Conservation (phyloP, 2,797 vertebrate species). For the Tenualosa thibaudeaui region DNA sequence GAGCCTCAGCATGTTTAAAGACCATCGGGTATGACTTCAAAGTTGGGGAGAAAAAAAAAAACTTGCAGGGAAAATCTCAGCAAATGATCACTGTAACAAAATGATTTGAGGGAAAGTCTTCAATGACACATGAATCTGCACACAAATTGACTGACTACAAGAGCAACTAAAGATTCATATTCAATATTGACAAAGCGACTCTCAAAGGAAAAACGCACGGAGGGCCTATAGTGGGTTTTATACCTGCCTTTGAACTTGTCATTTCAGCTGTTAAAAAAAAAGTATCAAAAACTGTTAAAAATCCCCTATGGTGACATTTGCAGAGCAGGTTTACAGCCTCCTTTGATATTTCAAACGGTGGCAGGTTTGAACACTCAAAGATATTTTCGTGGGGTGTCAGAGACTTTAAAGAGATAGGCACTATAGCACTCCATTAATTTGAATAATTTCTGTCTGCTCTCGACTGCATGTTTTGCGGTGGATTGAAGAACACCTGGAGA, state of each 20-base stretch:
- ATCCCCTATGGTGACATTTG: constrained; percentile 72
- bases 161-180: constrained; percentile 56
- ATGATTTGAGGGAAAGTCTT: neutral
- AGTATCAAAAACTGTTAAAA: constrained; percentile 66
- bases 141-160: constrained; percentile 38
- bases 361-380: constrained; percentile 64
- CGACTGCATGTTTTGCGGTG: constrained; percentile 41
- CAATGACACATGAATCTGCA: neutral
- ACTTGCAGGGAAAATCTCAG: neutral
- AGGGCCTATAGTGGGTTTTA: constrained; percentile 55
- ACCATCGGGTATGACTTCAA: neutral
- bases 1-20: neutral
- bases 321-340: constrained; percentile 64
- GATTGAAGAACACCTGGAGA: constrained; percentile 9
- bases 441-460: constrained; percentile 52
- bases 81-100: neutral
- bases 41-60: neutral
- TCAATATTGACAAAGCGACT: constrained; percentile 66
- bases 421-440: constrained; percentile 61
- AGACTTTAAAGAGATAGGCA: constrained; percentile 60
- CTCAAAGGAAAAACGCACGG: constrained; percentile 56
- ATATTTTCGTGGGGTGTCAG: constrained; percentile 69
- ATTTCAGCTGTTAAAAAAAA: constrained; percentile 64
- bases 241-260: constrained; percentile 66
- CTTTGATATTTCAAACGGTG: constrained; percentile 76